A percentile compares a stretch with the other conserved stretches of the same genome.
These are phyloP conservation scores for Aporophyla lueneburgensis DNA, from an alignment of 2,888 invertebrate genomes.

Conservation along the genomic window DNA sequence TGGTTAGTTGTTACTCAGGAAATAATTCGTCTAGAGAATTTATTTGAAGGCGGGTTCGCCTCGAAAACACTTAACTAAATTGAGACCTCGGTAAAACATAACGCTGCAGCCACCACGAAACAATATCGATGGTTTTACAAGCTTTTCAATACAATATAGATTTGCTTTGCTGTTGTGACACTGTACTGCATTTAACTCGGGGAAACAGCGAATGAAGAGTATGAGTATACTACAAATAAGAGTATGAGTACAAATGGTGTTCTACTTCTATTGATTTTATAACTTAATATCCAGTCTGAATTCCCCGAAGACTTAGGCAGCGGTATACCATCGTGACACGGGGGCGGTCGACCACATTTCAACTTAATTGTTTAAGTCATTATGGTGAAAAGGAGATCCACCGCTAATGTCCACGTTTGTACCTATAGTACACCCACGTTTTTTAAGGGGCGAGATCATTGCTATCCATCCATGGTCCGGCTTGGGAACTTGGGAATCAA, in stretches of 20 bases:
- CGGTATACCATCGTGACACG: neutral
- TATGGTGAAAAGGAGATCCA: too few species aligned
- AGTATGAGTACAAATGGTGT: neutral
- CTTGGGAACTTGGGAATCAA: too few species aligned
- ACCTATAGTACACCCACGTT: neutral
- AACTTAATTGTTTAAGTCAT: too few species aligned
- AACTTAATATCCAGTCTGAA: neutral
- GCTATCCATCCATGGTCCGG: too few species aligned
- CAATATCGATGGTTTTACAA: constrained; percentile 1
- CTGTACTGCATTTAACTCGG: neutral
- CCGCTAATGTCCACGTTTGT: too few species aligned
- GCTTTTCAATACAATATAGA: constrained; percentile 38
- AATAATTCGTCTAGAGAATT: constrained; percentile 28
- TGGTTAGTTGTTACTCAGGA: constrained; percentile 22
- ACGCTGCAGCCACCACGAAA: constrained; percentile 20
- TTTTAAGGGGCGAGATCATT: neutral
- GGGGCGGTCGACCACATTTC: too few species aligned
- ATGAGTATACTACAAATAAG: too few species aligned
- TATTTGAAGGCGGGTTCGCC: constrained; percentile 30
- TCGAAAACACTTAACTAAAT: constrained; percentile 56
- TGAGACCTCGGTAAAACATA: constrained; percentile 37
- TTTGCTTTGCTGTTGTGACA: neutral
- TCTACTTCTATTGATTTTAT: neutral
- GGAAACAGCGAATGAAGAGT: neutral
- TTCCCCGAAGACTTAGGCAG: neutral